Percentiles rank a stretch among this genome's conserved stretches.
phyloP scores from a whole-genome alignment of 2,888 invertebrate genomes.

The Synanthedon formicaeformis region DNA sequence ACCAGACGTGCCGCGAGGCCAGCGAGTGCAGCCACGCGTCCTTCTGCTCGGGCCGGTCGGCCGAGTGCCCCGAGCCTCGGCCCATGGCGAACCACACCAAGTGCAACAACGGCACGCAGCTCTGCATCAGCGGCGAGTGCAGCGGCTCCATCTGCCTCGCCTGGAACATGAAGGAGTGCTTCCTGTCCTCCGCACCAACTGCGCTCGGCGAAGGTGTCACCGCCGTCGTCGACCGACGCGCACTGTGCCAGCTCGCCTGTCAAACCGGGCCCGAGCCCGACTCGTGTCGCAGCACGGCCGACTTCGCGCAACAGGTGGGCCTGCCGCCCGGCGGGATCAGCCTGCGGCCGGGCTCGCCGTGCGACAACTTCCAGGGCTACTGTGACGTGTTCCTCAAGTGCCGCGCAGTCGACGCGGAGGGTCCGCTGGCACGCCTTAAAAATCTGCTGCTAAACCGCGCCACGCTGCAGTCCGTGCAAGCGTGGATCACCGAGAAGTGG shows the following conservation, averaged over 20 bases:
- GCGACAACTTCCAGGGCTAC: conserved; percentile 99
- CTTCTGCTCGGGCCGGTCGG: conserved; percentile 85
- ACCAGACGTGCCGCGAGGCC: conserved; percentile 83
- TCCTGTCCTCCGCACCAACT: conserved; percentile 84
- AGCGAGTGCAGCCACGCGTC: conserved; percentile 92
- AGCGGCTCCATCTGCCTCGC: conserved; percentile 94
- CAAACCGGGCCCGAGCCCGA: conserved; percentile 81
- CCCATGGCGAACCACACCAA: conserved; percentile 90
- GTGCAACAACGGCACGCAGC: conserved; percentile 90
- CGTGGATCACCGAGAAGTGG: conserved; percentile 96
- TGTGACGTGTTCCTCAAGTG: conserved; percentile 99
- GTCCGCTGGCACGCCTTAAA: conserved; percentile 95
- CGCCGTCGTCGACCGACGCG: conserved; percentile 81
- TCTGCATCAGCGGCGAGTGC: conserved; percentile 92
- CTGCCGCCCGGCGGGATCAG: conserved; percentile 86
- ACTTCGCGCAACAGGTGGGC: conserved; percentile 80
- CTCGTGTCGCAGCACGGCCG: conserved; percentile 88
- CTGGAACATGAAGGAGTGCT: conserved; percentile 96
- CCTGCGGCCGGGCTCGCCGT: conserved; percentile 94
- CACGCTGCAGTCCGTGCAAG: conserved; percentile 87
- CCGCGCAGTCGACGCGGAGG: conserved; percentile 98
- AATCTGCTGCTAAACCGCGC: conserved; percentile 93
- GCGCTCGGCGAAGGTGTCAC: conserved; percentile 58
- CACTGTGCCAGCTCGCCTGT: conserved; percentile 97
- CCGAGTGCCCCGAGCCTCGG: conserved; percentile 88